A percentile compares a stretch with the other conserved stretches of the same genome.
Conservation (phyloP, 2,113 vertebrate species). For the Xiphophorus maculatus region DNA sequence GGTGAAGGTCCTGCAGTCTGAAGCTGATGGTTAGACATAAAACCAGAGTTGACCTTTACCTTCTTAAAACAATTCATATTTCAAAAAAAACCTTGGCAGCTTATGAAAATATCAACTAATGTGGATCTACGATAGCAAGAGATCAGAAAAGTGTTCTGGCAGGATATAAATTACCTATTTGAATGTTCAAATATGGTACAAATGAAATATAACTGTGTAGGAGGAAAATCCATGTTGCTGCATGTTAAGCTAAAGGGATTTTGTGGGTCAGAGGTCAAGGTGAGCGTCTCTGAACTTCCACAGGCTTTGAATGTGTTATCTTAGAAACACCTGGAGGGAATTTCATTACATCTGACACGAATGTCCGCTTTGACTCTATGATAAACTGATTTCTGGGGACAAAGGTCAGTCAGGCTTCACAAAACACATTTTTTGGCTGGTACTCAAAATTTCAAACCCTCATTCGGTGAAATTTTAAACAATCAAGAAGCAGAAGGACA, state of each 20-base stretch:
- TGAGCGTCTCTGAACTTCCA: background rate
- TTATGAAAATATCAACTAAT: background rate
- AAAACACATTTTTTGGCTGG: background rate
- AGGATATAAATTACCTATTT: background rate
- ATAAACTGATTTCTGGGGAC: background rate
- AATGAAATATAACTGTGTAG: background rate
- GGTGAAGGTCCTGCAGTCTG: background rate
- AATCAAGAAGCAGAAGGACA: background rate
- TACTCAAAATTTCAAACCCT: background rate
- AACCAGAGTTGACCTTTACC: no score
- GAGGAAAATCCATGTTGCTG: no score
- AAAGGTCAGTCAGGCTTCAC: background rate
- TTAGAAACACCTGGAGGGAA: background rate
- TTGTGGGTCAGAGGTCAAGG: background rate
- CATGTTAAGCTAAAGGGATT: background rate
- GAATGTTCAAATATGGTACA: background rate
- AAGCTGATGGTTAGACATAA: no score
- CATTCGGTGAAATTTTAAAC: background rate
- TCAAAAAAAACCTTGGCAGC: background rate
- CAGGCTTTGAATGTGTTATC: background rate
- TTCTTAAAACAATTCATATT: background rate
- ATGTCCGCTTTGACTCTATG: background rate
- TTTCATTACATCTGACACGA: constrained; percentile 5
- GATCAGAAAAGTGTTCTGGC: background rate
- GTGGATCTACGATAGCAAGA: background rate